Evolutionary conservation across 1,140 invertebrate species (phyloP).

Genomic region (Polypedilum vanderplanki): DNA sequence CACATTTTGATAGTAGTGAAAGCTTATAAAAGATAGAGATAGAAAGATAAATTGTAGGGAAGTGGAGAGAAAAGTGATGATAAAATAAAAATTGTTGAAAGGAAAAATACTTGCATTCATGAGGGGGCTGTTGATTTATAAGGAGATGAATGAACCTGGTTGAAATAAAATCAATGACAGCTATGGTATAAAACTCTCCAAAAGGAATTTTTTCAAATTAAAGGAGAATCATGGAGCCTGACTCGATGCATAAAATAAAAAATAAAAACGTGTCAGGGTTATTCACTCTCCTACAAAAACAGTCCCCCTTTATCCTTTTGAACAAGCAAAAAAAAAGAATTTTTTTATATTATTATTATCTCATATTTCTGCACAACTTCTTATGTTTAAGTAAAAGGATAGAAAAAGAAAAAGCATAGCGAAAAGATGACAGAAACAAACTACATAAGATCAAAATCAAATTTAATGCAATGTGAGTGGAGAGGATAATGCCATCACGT

Average conservation of each 20-base stretch:
- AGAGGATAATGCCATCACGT: slow-evolving; percentile 16
- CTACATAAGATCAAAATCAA: slow-evolving; percentile 19
- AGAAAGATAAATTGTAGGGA: not conserved
- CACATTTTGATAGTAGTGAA: not conserved
- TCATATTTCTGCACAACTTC: not conserved
- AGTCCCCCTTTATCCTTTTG: not conserved
- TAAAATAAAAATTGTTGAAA: slow-evolving; percentile 7
- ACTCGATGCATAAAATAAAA: no score
- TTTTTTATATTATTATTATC: slow-evolving; percentile 6
- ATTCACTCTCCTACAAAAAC: no score
- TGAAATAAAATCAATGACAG: no score
- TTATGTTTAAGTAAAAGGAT: not conserved
- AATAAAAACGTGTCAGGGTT: no score
- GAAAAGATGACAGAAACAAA: slow-evolving; percentile 18
- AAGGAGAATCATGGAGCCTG: no score
- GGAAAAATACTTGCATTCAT: not conserved
- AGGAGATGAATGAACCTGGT: no score
- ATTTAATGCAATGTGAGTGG: slow-evolving; percentile 18
- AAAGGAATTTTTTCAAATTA: no score
- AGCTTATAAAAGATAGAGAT: not conserved
- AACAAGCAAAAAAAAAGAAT: not conserved
- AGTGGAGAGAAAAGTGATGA: not conserved
- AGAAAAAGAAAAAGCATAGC: not conserved
- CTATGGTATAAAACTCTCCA: no score
- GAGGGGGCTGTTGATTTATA: no score